Base-by-base conservation (phyloP, 92 coral and sea anemone species). In the Metridium senile region DNA sequence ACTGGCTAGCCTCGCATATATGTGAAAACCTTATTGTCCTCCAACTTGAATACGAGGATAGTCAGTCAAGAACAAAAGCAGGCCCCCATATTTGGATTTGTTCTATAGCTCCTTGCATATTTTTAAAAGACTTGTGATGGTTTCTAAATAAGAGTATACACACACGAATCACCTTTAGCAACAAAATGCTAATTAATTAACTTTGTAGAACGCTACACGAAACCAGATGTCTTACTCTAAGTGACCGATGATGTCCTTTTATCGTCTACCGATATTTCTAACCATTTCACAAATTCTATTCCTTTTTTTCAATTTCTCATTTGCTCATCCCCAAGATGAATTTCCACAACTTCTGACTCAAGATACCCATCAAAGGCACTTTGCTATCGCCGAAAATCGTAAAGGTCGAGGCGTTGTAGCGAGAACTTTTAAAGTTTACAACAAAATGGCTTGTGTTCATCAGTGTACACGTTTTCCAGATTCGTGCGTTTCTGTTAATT, bases 381-480 rank as follows among this genome's bases (percentile, higher is more conserved):
- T 28, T 32, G 9, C 26, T 11, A 32, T 46, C 11, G 19, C 25
- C 1, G 19, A 49, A 27, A 71, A 71, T 19, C 75, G 63, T 25
- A 29, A 71, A 58, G 20, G 32, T 71, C 53, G 45, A 0, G 34
- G 33, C 4, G 61, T 11, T 9, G 17, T 22, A 11, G 21, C 0
- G 21, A 70, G 25, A 26, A 70, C 23, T 26, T 30, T 51, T 34
- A 21, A 29, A 22, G 63, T 52, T 0, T 30, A 49, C 10, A 33
- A 71, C 47, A 18, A 46, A 26, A 71, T 71, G 75, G 75, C 62
- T 71, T 71, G 75, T 29, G 75, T 71, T 26, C 75, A 71, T 52
- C 75, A 52, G 33, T 71, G 75, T 31, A 71, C 75, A 21, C 75
- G 75, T 11, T 49, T 71, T 56, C 26, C 33, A 18, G 75, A 52